Evolutionary conservation across 2,888 invertebrate genomes (phyloP).

Genomic region (Osedax fenrisi): DNA sequence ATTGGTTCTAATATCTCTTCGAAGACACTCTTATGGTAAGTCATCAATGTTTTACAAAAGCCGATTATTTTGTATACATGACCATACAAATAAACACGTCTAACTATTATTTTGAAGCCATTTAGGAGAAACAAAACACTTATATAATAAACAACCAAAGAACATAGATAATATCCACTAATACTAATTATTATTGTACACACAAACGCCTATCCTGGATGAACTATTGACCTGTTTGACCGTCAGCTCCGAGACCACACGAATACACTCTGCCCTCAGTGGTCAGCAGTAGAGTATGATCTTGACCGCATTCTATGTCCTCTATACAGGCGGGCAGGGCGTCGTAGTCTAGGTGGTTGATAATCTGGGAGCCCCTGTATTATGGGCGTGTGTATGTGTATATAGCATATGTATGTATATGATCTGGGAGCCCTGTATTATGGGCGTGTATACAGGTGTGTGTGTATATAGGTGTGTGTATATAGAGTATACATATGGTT

Average conservation of each 20-base stretch:
- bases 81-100: too few relatives aligned
- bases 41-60: too few relatives aligned
- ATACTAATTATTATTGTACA: too few relatives aligned
- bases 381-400: neutral
- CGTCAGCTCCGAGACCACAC: constrained; percentile 88
- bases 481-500: too few relatives aligned
- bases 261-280: constrained; percentile 68
- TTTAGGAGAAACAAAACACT: too few relatives aligned
- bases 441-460: neutral
- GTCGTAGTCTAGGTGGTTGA: constrained; percentile 31
- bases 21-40: too few relatives aligned
- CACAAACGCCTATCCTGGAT: too few relatives aligned
- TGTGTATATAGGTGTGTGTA: neutral
- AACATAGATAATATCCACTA: too few relatives aligned
- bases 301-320: constrained; percentile 70
- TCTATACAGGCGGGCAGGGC: neutral
- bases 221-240: constrained; percentile 66
- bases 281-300: constrained; percentile 74
- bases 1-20: too few relatives aligned
- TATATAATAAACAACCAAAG: too few relatives aligned
- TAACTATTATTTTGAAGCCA: too few relatives aligned
- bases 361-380: constrained; percentile 32
- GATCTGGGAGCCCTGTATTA: neutral
- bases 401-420: neutral
- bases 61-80: too few relatives aligned